These are phyloP conservation scores for Uria lomvia DNA, from an alignment of 2,113 vertebrate species.

Conservation along the genomic window DNA sequence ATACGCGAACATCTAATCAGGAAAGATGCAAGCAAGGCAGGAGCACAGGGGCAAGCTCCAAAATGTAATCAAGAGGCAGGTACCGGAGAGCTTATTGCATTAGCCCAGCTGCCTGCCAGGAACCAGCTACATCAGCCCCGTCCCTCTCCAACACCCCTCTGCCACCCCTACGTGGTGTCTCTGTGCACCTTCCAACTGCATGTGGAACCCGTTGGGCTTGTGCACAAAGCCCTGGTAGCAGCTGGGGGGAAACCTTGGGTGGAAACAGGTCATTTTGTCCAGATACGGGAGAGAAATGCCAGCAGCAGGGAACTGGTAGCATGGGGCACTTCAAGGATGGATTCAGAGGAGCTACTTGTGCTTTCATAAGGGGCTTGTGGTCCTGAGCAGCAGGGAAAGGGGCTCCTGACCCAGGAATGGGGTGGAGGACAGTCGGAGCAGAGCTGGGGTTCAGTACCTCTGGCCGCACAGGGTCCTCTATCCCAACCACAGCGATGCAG, in stretches of 20 bases:
- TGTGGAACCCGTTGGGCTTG: background rate
- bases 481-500: slow-evolving; percentile 91
- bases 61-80: background rate
- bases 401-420: background rate
- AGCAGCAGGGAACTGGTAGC: background rate
- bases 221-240: background rate
- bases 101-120: background rate
- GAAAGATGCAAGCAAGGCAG: background rate
- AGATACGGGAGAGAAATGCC: background rate
- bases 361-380: accelerated
- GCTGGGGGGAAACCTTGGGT: accelerated
- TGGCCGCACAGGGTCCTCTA: slow-evolving; percentile 93
- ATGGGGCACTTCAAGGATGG: background rate
- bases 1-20: slow-evolving; percentile 26
- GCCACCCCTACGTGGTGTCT: background rate
- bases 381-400: background rate
- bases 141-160: background rate
- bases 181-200: background rate
- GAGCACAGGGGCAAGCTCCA: background rate
- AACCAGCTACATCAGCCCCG: background rate
- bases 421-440: background rate
- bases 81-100: background rate
- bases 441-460: slow-evolving; percentile 75
- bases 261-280: background rate
- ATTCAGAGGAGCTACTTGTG: background rate